Percentiles rank a stretch among this genome's conserved stretches.
phyloP scores from a whole-genome alignment of 2,113 vertebrate species.

The Calidris pugnax region DNA sequence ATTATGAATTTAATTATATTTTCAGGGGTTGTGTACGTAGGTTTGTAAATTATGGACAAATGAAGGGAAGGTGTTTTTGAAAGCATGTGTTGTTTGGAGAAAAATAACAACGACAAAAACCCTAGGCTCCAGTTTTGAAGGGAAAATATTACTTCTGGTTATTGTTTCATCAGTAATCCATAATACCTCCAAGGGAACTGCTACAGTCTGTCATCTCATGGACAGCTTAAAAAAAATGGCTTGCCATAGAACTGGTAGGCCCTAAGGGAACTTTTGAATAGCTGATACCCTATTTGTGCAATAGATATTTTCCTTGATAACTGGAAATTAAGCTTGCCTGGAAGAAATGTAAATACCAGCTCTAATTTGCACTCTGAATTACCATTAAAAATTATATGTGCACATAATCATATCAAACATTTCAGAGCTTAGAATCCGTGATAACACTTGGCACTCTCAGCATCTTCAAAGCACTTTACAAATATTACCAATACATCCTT shows the following conservation, averaged over 20 bases:
- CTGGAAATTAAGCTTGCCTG: conserved; percentile 74
- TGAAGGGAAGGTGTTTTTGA: conserved; percentile 16
- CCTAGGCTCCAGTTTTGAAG: conserved; percentile 54
- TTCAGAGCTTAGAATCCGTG: conserved; percentile 64
- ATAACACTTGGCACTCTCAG: conserved; percentile 52
- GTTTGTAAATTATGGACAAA: conserved; percentile 14
- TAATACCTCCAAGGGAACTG: conserved; percentile 67
- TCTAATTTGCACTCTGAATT: conserved; percentile 73
- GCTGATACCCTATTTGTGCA: conserved; percentile 69
- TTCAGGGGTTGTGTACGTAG: neutral
- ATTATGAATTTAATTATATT: conserved; percentile 27
- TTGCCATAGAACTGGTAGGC: conserved; percentile 53
- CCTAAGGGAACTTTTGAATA: conserved; percentile 70
- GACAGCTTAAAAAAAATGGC: conserved; percentile 64
- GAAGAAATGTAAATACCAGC: conserved; percentile 74
- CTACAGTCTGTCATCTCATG: conserved; percentile 66
- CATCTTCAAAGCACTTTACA: conserved; percentile 65
- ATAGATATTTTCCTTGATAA: conserved; percentile 72
- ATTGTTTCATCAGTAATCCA: conserved; percentile 73
- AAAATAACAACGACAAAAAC: conserved; percentile 42
- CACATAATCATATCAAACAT: conserved; percentile 69
- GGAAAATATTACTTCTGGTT: conserved; percentile 64
- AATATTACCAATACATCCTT: conserved; percentile 35
- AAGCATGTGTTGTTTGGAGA: conserved; percentile 9
- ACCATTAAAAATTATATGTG: conserved; percentile 68